Evolutionary conservation across 2,888 invertebrate species (phyloP).

Genomic region (Oasisia sp.): DNA sequence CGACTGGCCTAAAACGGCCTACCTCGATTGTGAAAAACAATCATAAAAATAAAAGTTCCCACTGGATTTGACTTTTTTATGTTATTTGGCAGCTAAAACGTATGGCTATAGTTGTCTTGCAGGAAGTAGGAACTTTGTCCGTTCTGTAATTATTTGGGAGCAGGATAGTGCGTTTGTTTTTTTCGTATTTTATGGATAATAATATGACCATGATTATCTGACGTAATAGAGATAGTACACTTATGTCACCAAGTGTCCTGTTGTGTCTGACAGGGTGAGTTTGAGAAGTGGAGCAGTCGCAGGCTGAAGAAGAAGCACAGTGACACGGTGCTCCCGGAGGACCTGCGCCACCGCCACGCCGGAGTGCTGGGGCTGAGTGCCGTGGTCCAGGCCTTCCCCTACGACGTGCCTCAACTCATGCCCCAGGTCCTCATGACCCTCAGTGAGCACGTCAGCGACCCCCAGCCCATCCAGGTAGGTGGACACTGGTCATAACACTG

Average conservation of each 20-base stretch:
- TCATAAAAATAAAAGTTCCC: no score
- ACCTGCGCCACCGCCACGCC: slow-evolving; percentile 63
- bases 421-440: slow-evolving; percentile 83
- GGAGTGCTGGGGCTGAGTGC: slow-evolving; percentile 90
- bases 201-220: no score
- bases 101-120: no score
- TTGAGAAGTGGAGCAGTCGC: slow-evolving; percentile 67
- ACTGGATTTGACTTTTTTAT: no score
- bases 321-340: neutral
- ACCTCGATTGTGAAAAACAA: no score
- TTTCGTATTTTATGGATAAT: neutral
- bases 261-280: slow-evolving; percentile 68
- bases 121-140: no score
- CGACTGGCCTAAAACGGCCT: no score
- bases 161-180: no score
- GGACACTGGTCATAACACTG: neutral
- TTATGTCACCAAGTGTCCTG: neutral
- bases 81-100: no score
- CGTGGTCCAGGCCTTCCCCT: slow-evolving; percentile 87
- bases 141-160: no score
- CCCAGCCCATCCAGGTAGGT: slow-evolving; percentile 81
- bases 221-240: no score
- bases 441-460: slow-evolving; percentile 84
- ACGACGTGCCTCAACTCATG: slow-evolving; percentile 82
- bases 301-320: slow-evolving; percentile 50